These are phyloP conservation scores for Cyaniris semiargus DNA, from an alignment of 2,888 invertebrate species.

Conservation along the genomic window DNA sequence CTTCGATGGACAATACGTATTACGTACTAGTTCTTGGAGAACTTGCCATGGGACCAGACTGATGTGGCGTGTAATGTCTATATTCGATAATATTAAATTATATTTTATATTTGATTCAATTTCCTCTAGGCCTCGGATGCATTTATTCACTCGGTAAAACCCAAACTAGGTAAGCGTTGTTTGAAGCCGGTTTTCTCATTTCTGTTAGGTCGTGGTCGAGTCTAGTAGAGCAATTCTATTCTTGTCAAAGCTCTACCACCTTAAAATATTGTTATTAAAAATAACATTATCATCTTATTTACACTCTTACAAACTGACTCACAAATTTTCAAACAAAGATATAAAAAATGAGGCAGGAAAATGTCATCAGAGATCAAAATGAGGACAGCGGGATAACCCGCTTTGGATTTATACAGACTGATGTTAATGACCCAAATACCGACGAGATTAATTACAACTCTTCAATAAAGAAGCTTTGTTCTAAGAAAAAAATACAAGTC, in stretches of 20 bases:
- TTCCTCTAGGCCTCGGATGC: too few species aligned
- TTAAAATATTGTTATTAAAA: not conserved
- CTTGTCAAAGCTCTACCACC: not conserved
- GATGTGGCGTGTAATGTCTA: too few species aligned
- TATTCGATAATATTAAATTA: too few species aligned
- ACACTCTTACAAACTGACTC: not conserved
- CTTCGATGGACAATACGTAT: conserved; percentile 1
- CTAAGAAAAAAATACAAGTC: not conserved
- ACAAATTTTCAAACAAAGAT: not conserved
- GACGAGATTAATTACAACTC: conserved; percentile 1
- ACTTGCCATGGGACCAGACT: too few species aligned
- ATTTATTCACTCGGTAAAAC: too few species aligned
- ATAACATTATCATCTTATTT: not conserved
- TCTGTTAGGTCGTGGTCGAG: too few species aligned
- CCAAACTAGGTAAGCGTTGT: too few species aligned
- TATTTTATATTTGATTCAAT: too few species aligned
- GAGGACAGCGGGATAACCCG: not conserved
- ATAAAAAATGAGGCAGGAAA: not conserved
- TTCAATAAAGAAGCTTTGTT: not conserved
- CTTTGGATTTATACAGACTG: not conserved
- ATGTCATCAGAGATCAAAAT: not conserved
- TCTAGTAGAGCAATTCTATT: too few species aligned
- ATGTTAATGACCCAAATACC: conserved; percentile 14
- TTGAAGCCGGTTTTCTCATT: too few species aligned
- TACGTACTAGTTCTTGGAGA: not conserved